These are phyloP conservation scores for Camelus dromedarius DNA, from an alignment of 2,113 vertebrate species.

Conservation along the genomic window DNA sequence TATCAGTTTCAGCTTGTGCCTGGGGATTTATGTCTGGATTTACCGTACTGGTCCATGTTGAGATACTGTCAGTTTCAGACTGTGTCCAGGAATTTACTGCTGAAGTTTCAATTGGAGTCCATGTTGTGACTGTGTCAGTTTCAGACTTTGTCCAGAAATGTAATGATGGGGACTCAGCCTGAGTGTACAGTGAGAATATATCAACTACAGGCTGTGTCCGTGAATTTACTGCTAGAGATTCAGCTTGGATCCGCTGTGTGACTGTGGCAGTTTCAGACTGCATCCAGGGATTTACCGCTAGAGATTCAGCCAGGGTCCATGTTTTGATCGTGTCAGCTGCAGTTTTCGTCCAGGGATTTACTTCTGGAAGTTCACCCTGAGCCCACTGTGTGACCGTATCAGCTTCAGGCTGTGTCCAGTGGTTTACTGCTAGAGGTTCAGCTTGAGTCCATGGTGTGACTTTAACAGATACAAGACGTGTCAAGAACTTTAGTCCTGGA, in stretches of 20 bases:
- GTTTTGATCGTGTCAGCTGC: background rate
- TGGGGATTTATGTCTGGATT: background rate
- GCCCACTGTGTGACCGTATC: background rate
- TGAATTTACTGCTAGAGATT: background rate
- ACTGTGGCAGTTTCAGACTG: background rate
- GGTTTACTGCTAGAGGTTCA: background rate
- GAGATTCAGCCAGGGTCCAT: background rate
- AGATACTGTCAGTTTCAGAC: background rate
- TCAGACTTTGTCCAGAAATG: background rate
- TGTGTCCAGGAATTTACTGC: background rate
- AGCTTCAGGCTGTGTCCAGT: background rate
- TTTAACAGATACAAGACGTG: fast-evolving
- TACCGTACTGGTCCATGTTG: background rate
- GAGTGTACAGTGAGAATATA: too few relatives aligned
- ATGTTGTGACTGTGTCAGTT: background rate
- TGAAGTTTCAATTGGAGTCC: background rate
- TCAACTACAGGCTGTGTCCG: background rate
- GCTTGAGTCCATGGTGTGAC: background rate
- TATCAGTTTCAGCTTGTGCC: background rate
- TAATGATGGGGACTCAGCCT: background rate
- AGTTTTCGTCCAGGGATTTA: background rate
- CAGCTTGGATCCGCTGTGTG: background rate
- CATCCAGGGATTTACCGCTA: background rate
- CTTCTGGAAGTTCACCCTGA: background rate
- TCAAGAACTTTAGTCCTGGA: background rate